Percentiles rank a stretch among this genome's conserved stretches.
phyloP scores from a whole-genome alignment of 2,797 vertebrate genomes.

The Molossus molossus region DNA sequence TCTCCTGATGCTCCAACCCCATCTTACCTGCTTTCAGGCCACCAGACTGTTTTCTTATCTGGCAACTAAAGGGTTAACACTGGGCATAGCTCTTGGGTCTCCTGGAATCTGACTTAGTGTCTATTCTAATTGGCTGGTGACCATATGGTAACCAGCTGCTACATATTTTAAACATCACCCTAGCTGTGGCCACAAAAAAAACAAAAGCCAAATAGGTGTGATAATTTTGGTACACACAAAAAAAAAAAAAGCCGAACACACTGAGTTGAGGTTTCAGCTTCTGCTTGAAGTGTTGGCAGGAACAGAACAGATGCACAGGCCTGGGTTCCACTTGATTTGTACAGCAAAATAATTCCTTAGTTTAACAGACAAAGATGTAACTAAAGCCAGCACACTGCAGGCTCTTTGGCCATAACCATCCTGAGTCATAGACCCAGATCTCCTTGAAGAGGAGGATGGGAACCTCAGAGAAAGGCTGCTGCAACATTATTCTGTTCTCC shows the following conservation, averaged over 20 bases:
- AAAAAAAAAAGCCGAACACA: slow-evolving; percentile 64
- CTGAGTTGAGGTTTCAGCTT: slow-evolving; percentile 69
- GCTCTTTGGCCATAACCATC: not conserved
- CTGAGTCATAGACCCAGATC: not conserved
- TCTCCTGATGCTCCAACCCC: not conserved
- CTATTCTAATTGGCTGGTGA: slow-evolving; percentile 29
- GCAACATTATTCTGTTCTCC: not conserved
- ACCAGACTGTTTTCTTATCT: not conserved
- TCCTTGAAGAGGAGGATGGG: not conserved
- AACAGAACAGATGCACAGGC: slow-evolving; percentile 1
- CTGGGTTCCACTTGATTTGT: slow-evolving; percentile 57
- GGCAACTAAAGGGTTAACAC: slow-evolving; percentile 56
- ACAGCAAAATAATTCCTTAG: slow-evolving; percentile 71
- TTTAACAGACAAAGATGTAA: slow-evolving; percentile 65
- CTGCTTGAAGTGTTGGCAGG: slow-evolving; percentile 47
- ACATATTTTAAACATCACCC: slow-evolving; percentile 76
- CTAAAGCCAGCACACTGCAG: not conserved
- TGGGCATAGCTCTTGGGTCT: not conserved
- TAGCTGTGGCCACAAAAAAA: slow-evolving; percentile 67
- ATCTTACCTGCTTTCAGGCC: not conserved
- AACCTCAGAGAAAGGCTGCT: not conserved
- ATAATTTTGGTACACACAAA: not conserved
- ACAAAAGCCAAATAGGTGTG: slow-evolving; percentile 66
- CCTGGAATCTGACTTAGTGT: slow-evolving; percentile 51
- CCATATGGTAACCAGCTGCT: slow-evolving; percentile 70